These are phyloP conservation scores for Sebastolobus alascanus DNA, from an alignment of 2,797 vertebrate genomes.

Conservation along the genomic window DNA sequence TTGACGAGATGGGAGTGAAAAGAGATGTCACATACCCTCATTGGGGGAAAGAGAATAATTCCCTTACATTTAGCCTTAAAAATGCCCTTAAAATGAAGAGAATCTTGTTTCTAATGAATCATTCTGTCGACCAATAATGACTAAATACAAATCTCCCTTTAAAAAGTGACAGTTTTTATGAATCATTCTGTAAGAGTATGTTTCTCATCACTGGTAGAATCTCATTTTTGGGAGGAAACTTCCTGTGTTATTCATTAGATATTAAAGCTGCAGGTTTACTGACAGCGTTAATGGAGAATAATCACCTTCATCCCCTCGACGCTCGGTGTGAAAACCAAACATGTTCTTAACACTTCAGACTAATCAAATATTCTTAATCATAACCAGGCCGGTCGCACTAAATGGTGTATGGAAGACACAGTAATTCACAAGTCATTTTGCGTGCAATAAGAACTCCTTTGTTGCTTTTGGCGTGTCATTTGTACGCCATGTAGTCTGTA, in stretches of 20 bases:
- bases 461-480: no score
- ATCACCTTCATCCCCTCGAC: not conserved
- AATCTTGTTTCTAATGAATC: not conserved
- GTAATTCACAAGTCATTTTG: no score
- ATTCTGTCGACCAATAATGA: no score
- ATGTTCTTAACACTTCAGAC: not conserved
- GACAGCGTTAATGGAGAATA: not conserved
- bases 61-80: not conserved
- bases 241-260: not conserved
- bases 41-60: not conserved
- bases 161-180: not conserved
- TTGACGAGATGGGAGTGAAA: no score
- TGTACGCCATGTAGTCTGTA: no score
- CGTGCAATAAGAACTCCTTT: no score
- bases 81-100: not conserved
- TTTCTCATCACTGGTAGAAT: not conserved
- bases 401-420: no score
- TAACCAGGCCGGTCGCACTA: no score
- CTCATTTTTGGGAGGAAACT: not conserved
- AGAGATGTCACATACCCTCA: not conserved
- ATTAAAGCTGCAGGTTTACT: not conserved
- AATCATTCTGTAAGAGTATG: not conserved
- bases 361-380: conserved; percentile 1
- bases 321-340: not conserved
- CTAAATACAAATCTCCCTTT: not conserved